These are phyloP conservation scores for Drosophila neotestacea DNA, from an alignment of 2,888 invertebrate species.

Conservation along the genomic window DNA sequence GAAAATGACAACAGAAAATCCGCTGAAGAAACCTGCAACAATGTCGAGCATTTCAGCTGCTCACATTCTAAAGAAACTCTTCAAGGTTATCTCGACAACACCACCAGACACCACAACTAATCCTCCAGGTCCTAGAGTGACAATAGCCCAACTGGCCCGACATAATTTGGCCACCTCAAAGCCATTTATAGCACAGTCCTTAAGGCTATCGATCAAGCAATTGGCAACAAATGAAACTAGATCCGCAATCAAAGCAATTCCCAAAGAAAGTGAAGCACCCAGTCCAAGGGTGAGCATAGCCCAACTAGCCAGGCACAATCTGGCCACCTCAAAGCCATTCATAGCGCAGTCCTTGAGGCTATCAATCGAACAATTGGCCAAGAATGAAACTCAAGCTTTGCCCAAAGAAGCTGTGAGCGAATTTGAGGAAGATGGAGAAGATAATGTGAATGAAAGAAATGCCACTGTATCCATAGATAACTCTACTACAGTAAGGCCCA, in stretches of 20 bases:
- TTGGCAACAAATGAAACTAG: slow-evolving; percentile 44
- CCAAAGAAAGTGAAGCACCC: slow-evolving; percentile 39
- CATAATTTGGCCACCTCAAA: slow-evolving; percentile 63
- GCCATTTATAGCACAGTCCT: slow-evolving; percentile 54
- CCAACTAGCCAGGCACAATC: slow-evolving; percentile 55
- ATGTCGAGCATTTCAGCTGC: slow-evolving; percentile 63
- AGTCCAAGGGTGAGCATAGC: slow-evolving; percentile 44
- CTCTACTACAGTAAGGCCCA: background rate
- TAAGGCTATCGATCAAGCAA: slow-evolving; percentile 57
- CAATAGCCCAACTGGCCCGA: slow-evolving; percentile 54
- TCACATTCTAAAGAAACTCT: slow-evolving; percentile 51
- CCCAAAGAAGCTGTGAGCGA: slow-evolving; percentile 22
- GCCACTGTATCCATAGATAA: background rate
- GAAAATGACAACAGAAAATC: slow-evolving; percentile 8
- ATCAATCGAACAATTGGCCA: slow-evolving; percentile 57
- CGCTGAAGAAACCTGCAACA: slow-evolving; percentile 20
- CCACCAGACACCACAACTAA: slow-evolving; percentile 28
- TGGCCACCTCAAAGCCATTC: slow-evolving; percentile 60
- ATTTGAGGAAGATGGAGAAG: slow-evolving; percentile 41
- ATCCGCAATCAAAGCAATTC: background rate
- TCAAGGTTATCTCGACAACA: slow-evolving; percentile 53
- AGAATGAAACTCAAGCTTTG: slow-evolving; percentile 22
- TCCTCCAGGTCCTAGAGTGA: slow-evolving; percentile 21
- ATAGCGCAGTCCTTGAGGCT: slow-evolving; percentile 57
- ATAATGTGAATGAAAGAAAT: slow-evolving; percentile 23